These are phyloP conservation scores for Cuniculus paca DNA, from an alignment of 2,797 vertebrate genomes.

Conservation along the genomic window DNA sequence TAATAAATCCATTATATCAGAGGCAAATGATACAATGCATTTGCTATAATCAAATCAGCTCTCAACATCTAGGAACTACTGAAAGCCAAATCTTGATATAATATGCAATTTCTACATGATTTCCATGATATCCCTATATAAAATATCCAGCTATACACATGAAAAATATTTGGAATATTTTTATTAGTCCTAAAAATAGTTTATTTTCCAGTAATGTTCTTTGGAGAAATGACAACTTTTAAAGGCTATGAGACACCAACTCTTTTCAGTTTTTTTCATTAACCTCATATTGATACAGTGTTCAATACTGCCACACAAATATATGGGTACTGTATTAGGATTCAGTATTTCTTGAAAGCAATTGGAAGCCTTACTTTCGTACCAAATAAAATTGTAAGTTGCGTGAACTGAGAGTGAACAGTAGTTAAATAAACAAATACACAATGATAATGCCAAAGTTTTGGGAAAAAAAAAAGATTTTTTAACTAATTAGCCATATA, in stretches of 20 bases:
- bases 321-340: not conserved
- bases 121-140: not conserved
- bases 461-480: not conserved
- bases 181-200: slow-evolving; percentile 50
- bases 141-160: not conserved
- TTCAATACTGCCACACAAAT: not conserved
- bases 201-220: slow-evolving; percentile 25
- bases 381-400: not conserved
- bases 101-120: not conserved
- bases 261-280: slow-evolving; percentile 8
- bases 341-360: not conserved
- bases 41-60: slow-evolving; percentile 1
- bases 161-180: slow-evolving; percentile 32
- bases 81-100: slow-evolving; percentile 20
- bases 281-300: not conserved
- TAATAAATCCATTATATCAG: not conserved
- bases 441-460: not conserved
- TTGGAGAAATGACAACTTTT: slow-evolving; percentile 49
- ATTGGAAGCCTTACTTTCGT: not conserved
- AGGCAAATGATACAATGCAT: not conserved
- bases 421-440: slow-evolving; percentile 9
- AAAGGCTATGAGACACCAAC: not conserved
- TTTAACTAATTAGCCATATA: not conserved
- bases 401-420: not conserved
- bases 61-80: slow-evolving; percentile 1